Conservation (phyloP, 2,113 vertebrate genomes). For the Atractosteus spatula region DNA sequence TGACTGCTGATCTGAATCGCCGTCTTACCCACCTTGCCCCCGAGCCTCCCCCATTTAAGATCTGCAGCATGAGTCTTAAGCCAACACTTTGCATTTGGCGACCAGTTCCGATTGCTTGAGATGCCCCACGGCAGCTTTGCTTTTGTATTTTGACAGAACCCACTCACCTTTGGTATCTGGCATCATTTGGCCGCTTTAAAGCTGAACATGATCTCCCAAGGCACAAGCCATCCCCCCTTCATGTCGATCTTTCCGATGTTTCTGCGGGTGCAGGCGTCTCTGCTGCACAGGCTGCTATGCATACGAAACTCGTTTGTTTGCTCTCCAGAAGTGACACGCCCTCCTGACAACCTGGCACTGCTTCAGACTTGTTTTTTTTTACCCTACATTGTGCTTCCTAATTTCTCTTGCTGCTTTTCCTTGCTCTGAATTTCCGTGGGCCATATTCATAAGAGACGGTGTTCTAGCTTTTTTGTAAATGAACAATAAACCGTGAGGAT, state of each 20-base stretch:
- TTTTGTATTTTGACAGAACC: constrained; percentile 55
- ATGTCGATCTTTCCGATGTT: background rate
- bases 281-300: constrained; percentile 9
- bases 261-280: background rate
- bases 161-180: constrained; percentile 2
- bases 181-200: constrained; percentile 14
- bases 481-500: too few relatives aligned
- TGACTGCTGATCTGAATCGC: constrained; percentile 22
- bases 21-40: background rate
- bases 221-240: constrained; percentile 1
- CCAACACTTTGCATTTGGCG: background rate
- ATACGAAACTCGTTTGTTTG: constrained; percentile 47
- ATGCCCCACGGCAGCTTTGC: constrained; percentile 61
- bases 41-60: constrained; percentile 40
- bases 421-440: constrained; percentile 39
- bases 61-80: constrained; percentile 65
- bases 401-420: constrained; percentile 21
- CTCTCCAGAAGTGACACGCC: constrained; percentile 12
- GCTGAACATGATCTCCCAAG: constrained; percentile 6
- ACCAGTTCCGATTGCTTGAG: constrained; percentile 35
- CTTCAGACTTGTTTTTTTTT: constrained; percentile 8
- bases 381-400: constrained; percentile 40
- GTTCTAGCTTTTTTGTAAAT: background rate
- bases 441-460: constrained; percentile 42
- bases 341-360: background rate